phyloP scores from a whole-genome alignment of 2,113 vertebrate species.

The Gymnocephalus cernua region DNA sequence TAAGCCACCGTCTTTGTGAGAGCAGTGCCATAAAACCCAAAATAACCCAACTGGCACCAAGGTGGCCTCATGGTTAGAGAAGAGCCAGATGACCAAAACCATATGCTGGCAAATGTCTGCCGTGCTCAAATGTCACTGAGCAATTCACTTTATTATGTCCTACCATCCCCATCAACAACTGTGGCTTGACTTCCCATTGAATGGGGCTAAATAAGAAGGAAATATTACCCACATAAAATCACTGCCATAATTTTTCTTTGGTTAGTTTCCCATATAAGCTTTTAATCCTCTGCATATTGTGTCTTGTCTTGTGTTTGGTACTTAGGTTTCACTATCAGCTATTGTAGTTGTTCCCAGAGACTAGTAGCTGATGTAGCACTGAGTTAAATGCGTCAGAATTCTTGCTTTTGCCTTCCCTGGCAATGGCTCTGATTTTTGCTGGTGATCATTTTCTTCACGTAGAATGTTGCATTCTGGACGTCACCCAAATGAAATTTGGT shows the following conservation, averaged over 20 bases:
- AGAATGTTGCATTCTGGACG: not conserved
- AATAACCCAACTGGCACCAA: constrained; percentile 28
- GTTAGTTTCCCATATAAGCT: not conserved
- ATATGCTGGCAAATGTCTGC: constrained; percentile 22
- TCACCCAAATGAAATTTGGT: not conserved
- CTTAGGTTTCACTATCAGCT: not conserved
- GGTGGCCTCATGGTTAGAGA: not conserved
- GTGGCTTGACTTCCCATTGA: not conserved
- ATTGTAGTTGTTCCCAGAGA: not conserved
- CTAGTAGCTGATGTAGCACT: not conserved
- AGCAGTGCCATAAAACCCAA: constrained; percentile 27
- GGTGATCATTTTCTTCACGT: not conserved
- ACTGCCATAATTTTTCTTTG: not conserved
- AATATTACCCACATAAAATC: not conserved
- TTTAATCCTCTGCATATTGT: not conserved
- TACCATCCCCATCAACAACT: not conserved
- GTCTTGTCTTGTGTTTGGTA: constrained; percentile 1
- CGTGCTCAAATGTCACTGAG: not conserved
- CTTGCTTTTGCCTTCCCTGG: not conserved
- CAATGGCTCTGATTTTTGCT: not conserved
- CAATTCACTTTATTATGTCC: not conserved
- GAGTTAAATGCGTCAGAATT: not conserved
- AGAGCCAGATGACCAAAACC: constrained; percentile 2
- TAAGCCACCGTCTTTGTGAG: constrained; percentile 13
- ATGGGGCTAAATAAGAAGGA: not conserved